Conservation (phyloP, 1,140 invertebrate species). For the Atta cephalotes region DNA sequence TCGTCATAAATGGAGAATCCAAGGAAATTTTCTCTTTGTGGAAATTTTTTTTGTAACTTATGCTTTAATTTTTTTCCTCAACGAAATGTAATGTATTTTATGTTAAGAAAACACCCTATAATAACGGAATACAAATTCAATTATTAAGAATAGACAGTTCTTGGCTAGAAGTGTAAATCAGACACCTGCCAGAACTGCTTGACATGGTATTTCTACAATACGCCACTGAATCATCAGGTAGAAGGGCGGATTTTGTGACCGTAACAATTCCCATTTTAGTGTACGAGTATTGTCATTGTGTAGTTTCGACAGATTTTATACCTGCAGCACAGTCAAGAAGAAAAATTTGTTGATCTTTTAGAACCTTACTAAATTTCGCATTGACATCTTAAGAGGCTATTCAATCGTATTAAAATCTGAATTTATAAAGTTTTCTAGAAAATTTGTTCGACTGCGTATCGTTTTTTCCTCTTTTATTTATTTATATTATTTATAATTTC, state of each 20-base stretch:
- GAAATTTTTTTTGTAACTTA: slow-evolving; percentile 76
- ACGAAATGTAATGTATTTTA: not conserved
- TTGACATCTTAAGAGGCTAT: not conserved
- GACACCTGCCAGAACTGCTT: not conserved
- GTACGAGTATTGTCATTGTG: not conserved
- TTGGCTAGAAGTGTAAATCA: slow-evolving; percentile 3
- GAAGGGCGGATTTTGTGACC: slow-evolving; percentile 1
- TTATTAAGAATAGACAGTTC: not conserved
- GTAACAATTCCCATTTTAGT: not conserved
- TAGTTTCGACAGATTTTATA: not conserved
- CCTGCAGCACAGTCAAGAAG: not conserved
- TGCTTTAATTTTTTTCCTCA: not conserved
- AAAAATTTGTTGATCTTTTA: not conserved
- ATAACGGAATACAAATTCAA: slow-evolving; percentile 11
- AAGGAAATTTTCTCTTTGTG: slow-evolving; percentile 63
- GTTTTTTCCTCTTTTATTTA: not conserved
- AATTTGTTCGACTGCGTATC: not conserved
- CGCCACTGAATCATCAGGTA: not conserved
- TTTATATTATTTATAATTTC: not conserved
- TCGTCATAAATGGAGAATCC: slow-evolving; percentile 29
- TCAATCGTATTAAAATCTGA: not conserved
- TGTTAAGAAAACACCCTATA: not conserved
- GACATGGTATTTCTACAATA: not conserved
- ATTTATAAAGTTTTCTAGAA: not conserved
- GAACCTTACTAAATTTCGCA: not conserved